These are phyloP conservation scores for Corbicula japonica DNA, from an alignment of 2,888 invertebrate species.

Conservation along the genomic window DNA sequence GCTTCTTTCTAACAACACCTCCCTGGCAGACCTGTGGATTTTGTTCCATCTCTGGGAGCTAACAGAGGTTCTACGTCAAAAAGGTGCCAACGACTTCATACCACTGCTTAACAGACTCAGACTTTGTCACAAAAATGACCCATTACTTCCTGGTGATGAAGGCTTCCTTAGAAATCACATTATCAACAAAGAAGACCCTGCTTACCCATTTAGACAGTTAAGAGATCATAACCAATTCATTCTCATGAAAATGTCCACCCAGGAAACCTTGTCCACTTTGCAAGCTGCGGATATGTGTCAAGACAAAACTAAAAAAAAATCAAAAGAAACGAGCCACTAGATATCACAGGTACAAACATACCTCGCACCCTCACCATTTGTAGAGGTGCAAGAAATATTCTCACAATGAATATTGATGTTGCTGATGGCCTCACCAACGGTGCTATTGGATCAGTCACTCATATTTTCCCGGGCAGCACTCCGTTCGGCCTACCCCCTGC, in stretches of 20 bases:
- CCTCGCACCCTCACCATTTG: constrained; percentile 22
- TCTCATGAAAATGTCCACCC: constrained; percentile 7
- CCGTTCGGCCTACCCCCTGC: constrained; percentile 40
- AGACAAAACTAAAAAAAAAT: constrained; percentile 25
- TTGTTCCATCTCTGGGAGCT: constrained; percentile 23
- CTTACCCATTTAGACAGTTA: constrained; percentile 16
- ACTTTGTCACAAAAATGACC: neutral
- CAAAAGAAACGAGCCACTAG: constrained; percentile 22
- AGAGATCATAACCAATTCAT: constrained; percentile 29
- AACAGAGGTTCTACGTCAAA: constrained; percentile 36
- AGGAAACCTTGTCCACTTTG: constrained; percentile 5
- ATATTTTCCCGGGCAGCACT: constrained; percentile 24
- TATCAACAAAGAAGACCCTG: constrained; percentile 3
- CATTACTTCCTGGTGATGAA: constrained; percentile 2
- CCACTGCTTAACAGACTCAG: constrained; percentile 23
- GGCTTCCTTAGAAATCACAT: constrained; percentile 5
- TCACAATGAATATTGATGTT: constrained; percentile 47
- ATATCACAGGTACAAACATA: constrained; percentile 2
- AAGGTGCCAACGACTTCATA: constrained; percentile 27
- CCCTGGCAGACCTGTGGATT: constrained; percentile 31
- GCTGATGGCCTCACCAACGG: constrained; percentile 59
- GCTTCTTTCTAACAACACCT: constrained; percentile 15
- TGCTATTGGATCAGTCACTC: constrained; percentile 43
- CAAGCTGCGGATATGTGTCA: constrained; percentile 27
- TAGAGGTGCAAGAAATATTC: constrained; percentile 45